phyloP scores from a whole-genome alignment of 2,797 vertebrate genomes.

The Pseudochirops corinnae region DNA sequence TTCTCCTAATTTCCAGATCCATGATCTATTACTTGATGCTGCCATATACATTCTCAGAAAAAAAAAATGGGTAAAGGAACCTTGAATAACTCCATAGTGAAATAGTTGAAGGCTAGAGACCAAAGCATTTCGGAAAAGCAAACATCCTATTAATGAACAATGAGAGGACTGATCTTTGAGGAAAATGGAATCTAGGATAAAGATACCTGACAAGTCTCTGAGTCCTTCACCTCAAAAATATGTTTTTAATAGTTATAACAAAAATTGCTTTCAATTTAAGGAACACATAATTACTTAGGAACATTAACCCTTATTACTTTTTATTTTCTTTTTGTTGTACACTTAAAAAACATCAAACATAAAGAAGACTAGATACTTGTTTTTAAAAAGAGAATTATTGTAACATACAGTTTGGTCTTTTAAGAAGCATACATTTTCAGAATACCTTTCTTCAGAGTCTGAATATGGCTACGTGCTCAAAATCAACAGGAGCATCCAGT shows the following conservation, averaged over 20 bases:
- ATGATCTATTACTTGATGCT: background rate
- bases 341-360: background rate
- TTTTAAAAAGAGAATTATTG: background rate
- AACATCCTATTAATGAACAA: background rate
- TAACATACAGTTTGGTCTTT: background rate
- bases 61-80: background rate
- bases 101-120: background rate
- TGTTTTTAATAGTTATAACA: conserved; percentile 10
- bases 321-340: background rate
- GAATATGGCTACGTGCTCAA: background rate
- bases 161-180: background rate
- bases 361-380: background rate
- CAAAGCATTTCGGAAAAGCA: background rate
- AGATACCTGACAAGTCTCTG: background rate
- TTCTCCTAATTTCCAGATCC: background rate
- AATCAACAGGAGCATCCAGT: background rate
- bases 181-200: background rate
- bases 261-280: background rate
- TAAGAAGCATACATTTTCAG: background rate
- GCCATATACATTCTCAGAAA: background rate
- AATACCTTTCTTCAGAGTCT: background rate
- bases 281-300: background rate
- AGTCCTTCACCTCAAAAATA: background rate
- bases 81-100: background rate
- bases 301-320: background rate